Base-by-base conservation (phyloP, 2,113 vertebrate species). In the Tichodroma muraria region DNA sequence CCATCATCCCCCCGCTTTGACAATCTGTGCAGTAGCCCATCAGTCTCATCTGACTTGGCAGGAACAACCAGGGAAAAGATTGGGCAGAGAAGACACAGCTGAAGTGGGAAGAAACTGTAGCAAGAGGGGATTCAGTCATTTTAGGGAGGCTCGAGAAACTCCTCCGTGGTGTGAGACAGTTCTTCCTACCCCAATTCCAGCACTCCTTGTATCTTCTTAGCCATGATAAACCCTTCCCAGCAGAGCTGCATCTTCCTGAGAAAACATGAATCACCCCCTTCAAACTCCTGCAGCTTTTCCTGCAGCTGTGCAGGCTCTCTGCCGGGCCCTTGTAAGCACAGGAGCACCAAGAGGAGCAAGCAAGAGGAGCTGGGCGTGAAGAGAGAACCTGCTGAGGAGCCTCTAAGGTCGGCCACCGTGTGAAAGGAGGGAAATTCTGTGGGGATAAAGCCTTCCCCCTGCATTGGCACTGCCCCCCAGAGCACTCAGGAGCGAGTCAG, bases 341-440 rank as follows among this genome's bases (percentile, higher is more conserved):
- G 63, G 66, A 57, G 23, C 70, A 54, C 27, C 24, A 7, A 14
- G 38, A 71, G 27, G 40, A 69, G 40, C 63, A n/a, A n/a, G n/a
- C 24, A 7, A 14, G 38, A 71, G 27, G 40, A 69, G 40, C 63
- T 27, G 63, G 47, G 7, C 35, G 7, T 1, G 15, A 24, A 24
- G 33, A 45, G 0, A 6, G 27, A 77, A 13, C 6, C 63, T 25
- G 30, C 57, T 0, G 1, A 66, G 63, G 54, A 86, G 25, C 40
- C 44, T 44, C 49, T 12, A 2, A 23, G 30, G 13, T 15, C 7
- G 1, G 17, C 5, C 20, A 9, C 9, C 0, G 0, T 2, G 23
- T 12, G 30, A 22, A 50, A 27, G 63, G 28, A 69, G 9, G 31
- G 28, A 19, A 64, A 30, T 23, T 16, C 37, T 11, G 5, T 0